Conservation (phyloP, 37 sponge, comb jelly and placozoan genomes). For the Axinella damicornis region DNA sequence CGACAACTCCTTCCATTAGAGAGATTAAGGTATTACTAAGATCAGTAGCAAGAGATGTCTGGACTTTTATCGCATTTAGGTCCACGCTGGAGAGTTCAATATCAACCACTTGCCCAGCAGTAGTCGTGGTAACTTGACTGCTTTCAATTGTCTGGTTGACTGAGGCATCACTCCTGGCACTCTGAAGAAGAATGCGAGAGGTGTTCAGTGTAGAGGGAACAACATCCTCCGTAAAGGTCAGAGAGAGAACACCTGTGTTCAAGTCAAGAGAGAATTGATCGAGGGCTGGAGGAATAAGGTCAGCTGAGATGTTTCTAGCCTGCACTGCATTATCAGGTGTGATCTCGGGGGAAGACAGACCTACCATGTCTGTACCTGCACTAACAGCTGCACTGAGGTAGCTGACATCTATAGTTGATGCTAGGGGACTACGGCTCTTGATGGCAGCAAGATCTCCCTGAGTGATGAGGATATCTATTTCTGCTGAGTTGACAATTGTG, state of each 20-base stretch:
- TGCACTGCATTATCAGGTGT: constrained; percentile 36
- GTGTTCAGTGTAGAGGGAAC: constrained; percentile 57
- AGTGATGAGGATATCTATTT: constrained; percentile 58
- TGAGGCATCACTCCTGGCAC: not conserved
- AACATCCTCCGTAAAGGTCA: constrained; percentile 80
- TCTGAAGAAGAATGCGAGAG: constrained; percentile 60
- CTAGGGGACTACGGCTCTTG: constrained; percentile 58
- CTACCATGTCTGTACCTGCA: constrained; percentile 78
- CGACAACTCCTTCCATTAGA: constrained; percentile 38
- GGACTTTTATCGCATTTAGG: constrained; percentile 74
- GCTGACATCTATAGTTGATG: constrained; percentile 17
- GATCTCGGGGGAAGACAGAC: constrained; percentile 14
- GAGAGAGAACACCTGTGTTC: constrained; percentile 66
- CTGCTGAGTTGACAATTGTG: constrained; percentile 44
- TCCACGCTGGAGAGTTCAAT: constrained; percentile 62
- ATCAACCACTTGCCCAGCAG: constrained; percentile 13
- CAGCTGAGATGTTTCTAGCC: constrained; percentile 67
- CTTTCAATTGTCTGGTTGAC: constrained; percentile 22
- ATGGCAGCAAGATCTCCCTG: constrained; percentile 46
- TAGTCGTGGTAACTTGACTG: constrained; percentile 8
- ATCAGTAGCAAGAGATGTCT: constrained; percentile 66
- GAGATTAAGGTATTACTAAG: constrained; percentile 60
- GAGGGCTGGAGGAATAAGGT: constrained; percentile 76
- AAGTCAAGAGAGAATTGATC: constrained; percentile 80
- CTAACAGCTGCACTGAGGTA: constrained; percentile 49